Conservation (phyloP, 2,797 vertebrate genomes). For the Caiman crocodilus region DNA sequence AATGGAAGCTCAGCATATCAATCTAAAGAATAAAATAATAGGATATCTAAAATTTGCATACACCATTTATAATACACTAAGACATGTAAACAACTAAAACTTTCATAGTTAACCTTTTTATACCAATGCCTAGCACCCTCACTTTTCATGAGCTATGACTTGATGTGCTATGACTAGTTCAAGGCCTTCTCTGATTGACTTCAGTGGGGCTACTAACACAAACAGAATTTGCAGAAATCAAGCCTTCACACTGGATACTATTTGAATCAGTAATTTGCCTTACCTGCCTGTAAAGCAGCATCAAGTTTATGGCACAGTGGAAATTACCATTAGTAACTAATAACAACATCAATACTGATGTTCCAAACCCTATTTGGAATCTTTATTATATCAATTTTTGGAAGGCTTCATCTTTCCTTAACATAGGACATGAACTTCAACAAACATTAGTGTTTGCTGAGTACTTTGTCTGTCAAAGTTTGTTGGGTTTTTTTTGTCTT, state of each 20-base stretch:
- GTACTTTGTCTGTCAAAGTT: neutral
- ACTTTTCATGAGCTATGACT: neutral
- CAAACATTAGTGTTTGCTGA: neutral
- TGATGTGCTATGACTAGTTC: neutral
- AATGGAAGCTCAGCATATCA: neutral
- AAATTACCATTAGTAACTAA: neutral
- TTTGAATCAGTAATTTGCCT: neutral
- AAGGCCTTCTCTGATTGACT: neutral
- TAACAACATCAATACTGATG: neutral
- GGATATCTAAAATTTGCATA: neutral
- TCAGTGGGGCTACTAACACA: accelerated
- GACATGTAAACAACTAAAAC: neutral
- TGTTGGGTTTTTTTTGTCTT: neutral
- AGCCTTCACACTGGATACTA: neutral
- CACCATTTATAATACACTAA: neutral
- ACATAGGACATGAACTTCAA: neutral
- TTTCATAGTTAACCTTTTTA: neutral
- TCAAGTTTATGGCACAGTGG: neutral
- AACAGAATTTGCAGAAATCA: neutral
- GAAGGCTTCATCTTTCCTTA: neutral
- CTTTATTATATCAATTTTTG: neutral
- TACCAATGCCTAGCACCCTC: neutral
- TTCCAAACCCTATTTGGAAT: neutral
- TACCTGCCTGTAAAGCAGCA: neutral
- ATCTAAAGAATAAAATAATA: neutral